These are phyloP conservation scores for Pseudococcus longispinus DNA, from an alignment of 2,888 invertebrate genomes.

Conservation along the genomic window DNA sequence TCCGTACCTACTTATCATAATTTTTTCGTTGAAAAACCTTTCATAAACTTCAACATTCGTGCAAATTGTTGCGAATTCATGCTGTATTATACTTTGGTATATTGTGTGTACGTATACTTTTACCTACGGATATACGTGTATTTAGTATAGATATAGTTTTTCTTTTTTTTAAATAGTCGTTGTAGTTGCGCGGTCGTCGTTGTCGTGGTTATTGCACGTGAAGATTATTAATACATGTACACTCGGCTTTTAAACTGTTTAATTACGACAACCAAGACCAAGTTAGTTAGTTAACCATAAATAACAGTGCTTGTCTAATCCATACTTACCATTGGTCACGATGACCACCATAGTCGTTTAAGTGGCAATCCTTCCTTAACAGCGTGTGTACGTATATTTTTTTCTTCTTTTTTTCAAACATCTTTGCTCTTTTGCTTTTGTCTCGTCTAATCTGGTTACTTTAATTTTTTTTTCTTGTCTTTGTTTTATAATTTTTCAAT, in stretches of 20 bases:
- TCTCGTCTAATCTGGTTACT: slow-evolving; percentile 26
- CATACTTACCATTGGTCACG: slow-evolving; percentile 54
- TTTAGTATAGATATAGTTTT: not conserved
- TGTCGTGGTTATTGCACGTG: slow-evolving; percentile 53
- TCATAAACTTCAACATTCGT: not conserved
- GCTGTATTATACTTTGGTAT: not conserved
- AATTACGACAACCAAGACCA: slow-evolving; percentile 22
- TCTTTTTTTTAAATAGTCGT: not conserved
- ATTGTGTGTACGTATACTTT: not conserved
- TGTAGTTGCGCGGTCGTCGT: slow-evolving; percentile 38
- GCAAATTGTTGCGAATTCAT: not conserved
- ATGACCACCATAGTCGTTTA: slow-evolving; percentile 50
- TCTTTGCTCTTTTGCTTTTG: not conserved
- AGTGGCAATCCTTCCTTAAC: slow-evolving; percentile 29
- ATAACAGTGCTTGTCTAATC: slow-evolving; percentile 51
- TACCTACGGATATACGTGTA: not conserved
- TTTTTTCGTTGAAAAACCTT: not conserved
- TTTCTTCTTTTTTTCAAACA: not conserved
- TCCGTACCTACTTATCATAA: not conserved
- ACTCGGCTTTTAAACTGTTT: slow-evolving; percentile 30
- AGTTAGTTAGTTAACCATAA: slow-evolving; percentile 51
- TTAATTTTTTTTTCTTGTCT: slow-evolving; percentile 25
- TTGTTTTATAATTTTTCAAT: slow-evolving; percentile 26
- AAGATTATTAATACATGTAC: slow-evolving; percentile 54
- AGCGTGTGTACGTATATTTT: not conserved